Conservation (phyloP, 1,140 invertebrate genomes). For the Pseudomyrmex gracilis region DNA sequence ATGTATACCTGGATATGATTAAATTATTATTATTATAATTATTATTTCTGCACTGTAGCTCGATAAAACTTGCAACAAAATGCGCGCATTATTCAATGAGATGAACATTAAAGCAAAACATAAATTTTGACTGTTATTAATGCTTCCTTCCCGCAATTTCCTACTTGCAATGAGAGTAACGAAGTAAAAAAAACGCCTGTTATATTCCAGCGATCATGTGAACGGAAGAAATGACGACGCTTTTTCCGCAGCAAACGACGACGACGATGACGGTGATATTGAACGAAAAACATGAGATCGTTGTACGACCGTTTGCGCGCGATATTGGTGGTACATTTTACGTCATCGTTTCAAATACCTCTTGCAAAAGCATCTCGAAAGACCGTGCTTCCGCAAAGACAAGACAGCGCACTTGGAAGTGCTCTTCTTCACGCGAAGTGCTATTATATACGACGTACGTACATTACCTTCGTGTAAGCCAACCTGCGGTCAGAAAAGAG, state of each 20-base stretch:
- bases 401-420: conserved; percentile 9
- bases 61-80: too few species aligned
- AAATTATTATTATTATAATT: too few species aligned
- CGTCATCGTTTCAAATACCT: conserved; percentile 9
- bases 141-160: not conserved
- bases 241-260: not conserved
- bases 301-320: not conserved
- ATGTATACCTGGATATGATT: too few species aligned
- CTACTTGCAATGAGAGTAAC: not conserved
- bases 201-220: not conserved
- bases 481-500: not conserved
- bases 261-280: not conserved
- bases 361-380: conserved; percentile 3
- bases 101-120: not conserved
- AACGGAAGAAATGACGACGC: not conserved
- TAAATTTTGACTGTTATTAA: not conserved
- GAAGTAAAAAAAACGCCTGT: not conserved
- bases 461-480: not conserved
- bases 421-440: conserved; percentile 1
- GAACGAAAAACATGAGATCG: conserved; percentile 9
- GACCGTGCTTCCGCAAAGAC: conserved; percentile 10
- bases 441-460: not conserved
- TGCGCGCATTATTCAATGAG: too few species aligned
- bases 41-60: too few species aligned
- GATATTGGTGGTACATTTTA: conserved; percentile 3